Evolutionary conservation across 1,140 invertebrate species (phyloP).

Genomic region (Pemphigus obesinymphae): DNA sequence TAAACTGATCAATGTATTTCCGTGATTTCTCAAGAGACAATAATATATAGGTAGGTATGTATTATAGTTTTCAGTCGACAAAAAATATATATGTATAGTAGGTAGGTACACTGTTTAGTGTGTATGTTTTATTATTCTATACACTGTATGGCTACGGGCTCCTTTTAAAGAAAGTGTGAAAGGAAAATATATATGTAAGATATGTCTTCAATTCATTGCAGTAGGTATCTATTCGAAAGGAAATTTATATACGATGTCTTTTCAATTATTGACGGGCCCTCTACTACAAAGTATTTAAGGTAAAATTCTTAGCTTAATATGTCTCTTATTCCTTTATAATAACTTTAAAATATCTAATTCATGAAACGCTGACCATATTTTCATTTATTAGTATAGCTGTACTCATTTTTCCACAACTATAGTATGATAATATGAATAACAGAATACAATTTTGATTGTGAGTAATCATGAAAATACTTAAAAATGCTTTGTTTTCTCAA

Average conservation of each 20-base stretch:
- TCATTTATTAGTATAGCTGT: too few relatives aligned
- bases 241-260: not conserved
- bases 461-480: too few relatives aligned
- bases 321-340: not conserved
- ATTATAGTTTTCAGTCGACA: too few relatives aligned
- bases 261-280: not conserved
- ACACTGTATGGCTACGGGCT: not conserved
- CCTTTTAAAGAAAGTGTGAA: constrained; percentile 19
- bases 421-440: too few relatives aligned
- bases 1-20: not conserved
- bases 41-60: not conserved
- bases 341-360: not conserved
- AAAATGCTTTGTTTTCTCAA: too few relatives aligned
- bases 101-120: too few relatives aligned
- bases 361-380: too few relatives aligned
- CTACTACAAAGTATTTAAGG: not conserved
- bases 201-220: not conserved
- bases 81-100: not conserved
- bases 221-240: not conserved
- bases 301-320: not conserved
- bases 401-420: too few relatives aligned
- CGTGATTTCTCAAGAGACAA: not conserved
- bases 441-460: too few relatives aligned
- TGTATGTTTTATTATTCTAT: too few relatives aligned
- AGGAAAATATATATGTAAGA: not conserved